These are phyloP conservation scores for Diadegma fenestrale DNA, from an alignment of 2,888 invertebrate species.

Conservation along the genomic window DNA sequence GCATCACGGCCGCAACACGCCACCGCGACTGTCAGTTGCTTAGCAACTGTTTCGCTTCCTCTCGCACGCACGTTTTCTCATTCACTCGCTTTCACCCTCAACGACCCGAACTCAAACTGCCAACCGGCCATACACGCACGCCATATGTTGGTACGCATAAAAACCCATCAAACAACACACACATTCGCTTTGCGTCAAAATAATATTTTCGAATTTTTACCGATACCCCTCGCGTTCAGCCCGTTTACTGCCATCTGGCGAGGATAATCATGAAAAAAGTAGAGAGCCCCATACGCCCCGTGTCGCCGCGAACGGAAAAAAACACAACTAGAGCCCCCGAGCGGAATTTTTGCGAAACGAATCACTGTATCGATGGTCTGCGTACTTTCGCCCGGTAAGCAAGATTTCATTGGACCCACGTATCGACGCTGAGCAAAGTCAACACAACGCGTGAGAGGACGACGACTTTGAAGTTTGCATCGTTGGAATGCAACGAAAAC, in stretches of 20 bases:
- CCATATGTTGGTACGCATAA: neutral
- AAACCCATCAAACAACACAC: too few species aligned
- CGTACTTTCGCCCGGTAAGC: neutral
- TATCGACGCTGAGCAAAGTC: neutral
- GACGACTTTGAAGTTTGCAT: too few species aligned
- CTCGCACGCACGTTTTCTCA: conserved; percentile 1
- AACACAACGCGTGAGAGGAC: too few species aligned
- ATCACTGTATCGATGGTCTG: neutral
- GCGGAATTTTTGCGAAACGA: neutral
- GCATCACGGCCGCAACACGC: neutral
- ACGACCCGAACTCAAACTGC: neutral
- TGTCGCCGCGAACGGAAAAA: neutral
- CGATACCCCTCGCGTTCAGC: neutral
- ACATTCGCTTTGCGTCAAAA: neutral
- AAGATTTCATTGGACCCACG: neutral
- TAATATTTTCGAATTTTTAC: conserved; percentile 1
- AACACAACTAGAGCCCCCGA: neutral
- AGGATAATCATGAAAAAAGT: neutral
- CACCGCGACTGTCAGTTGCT: conserved; percentile 75
- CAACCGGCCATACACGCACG: conserved; percentile 1
- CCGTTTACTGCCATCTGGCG: neutral
- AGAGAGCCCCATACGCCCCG: too few species aligned
- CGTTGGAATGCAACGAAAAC: too few species aligned
- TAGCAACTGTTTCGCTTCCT: conserved; percentile 76
- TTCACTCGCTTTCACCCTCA: neutral